A percentile compares a stretch with the other conserved stretches of the same genome.
These are phyloP conservation scores for Agrenia bidenticulata DNA, from an alignment of 2,888 invertebrate genomes.

Conservation along the genomic window DNA sequence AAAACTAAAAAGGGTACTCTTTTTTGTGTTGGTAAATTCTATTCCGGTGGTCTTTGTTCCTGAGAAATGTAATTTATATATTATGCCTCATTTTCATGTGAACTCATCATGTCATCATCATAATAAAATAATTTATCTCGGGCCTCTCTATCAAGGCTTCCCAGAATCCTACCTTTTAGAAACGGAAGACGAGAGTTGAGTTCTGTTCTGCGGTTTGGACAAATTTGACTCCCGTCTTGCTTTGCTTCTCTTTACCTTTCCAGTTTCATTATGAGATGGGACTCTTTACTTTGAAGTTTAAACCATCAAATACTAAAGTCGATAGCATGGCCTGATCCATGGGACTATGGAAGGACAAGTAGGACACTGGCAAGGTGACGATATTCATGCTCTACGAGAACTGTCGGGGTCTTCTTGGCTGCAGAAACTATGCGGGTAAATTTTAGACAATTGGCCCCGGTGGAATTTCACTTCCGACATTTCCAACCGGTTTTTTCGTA, in stretches of 20 bases:
- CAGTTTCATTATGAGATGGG: background rate
- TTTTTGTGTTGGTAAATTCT: background rate
- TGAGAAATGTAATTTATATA: background rate
- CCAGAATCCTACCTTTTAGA: background rate
- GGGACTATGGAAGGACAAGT: too few species aligned
- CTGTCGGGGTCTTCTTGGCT: too few species aligned
- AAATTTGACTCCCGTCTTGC: conserved; percentile 5
- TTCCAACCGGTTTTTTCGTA: too few species aligned
- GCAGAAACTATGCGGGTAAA: too few species aligned
- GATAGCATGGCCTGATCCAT: too few species aligned
- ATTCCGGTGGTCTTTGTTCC: conserved; percentile 7
- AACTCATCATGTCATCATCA: conserved; percentile 4
- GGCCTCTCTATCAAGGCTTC: conserved; percentile 2
- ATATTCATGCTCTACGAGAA: too few species aligned
- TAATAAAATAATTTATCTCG: background rate
- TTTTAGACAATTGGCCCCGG: too few species aligned
- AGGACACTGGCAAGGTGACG: too few species aligned
- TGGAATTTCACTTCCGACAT: too few species aligned
- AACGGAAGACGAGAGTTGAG: background rate
- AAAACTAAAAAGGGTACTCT: too few species aligned
- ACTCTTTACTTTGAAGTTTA: conserved; percentile 6
- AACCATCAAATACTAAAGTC: background rate
- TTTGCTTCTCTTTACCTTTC: background rate
- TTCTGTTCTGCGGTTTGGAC: conserved; percentile 5
- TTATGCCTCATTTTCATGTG: background rate